Conservation (phyloP, 2,888 invertebrate species). For the Lithosia quadra region DNA sequence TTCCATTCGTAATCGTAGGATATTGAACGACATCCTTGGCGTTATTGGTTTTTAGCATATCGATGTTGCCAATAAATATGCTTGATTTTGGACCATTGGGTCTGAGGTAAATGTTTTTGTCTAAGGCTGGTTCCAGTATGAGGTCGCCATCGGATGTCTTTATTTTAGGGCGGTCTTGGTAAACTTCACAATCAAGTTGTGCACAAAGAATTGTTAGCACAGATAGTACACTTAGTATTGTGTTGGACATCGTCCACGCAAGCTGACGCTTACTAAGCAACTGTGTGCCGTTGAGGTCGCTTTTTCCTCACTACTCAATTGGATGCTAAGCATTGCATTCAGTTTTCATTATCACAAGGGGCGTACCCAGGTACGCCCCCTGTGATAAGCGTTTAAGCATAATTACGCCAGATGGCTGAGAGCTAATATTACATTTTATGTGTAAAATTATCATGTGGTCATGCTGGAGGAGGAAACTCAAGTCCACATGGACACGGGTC, state of each 20-base stretch:
- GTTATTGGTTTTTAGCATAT: constrained; percentile 85
- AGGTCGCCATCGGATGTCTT: constrained; percentile 91
- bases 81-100: constrained; percentile 89
- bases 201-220: constrained; percentile 54
- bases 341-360: constrained; percentile 32
- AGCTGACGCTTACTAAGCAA: constrained; percentile 32
- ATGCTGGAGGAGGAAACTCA: not conserved
- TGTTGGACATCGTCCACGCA: constrained; percentile 65
- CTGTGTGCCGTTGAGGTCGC: constrained; percentile 21
- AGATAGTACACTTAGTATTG: constrained; percentile 55
- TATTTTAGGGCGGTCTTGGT: constrained; percentile 86
- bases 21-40: constrained; percentile 43
- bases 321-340: not conserved
- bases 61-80: constrained; percentile 90
- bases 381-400: constrained; percentile 20
- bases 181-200: constrained; percentile 85
- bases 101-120: constrained; percentile 92
- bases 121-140: constrained; percentile 91
- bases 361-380: constrained; percentile 45
- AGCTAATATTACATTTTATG: constrained; percentile 1
- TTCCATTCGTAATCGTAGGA: constrained; percentile 36
- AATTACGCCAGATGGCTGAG: not conserved
- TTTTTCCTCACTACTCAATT: too few species aligned
- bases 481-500: not conserved
- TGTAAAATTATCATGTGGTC: not conserved